Percentiles rank a stretch among this genome's conserved stretches.
Conservation (phyloP, 2,113 vertebrate species). For the Origma solitaria region DNA sequence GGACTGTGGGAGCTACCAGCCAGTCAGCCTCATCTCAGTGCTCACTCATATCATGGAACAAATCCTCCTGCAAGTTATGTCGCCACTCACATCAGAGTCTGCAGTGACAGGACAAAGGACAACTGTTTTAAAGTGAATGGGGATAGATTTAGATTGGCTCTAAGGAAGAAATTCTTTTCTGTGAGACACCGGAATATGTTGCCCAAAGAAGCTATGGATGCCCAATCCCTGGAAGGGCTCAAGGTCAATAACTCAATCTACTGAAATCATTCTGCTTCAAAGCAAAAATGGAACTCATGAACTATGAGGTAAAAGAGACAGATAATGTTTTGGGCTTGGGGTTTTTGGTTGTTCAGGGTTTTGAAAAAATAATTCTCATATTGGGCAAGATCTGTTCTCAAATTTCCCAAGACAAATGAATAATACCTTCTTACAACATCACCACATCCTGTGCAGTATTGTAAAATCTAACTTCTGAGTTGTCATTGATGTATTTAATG, state of each 20-base stretch:
- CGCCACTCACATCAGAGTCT: accelerated
- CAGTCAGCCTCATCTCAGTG: background rate
- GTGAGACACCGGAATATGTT: background rate
- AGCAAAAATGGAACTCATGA: background rate
- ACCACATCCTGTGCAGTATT: background rate
- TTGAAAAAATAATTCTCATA: background rate
- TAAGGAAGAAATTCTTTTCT: background rate
- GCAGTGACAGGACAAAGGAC: background rate
- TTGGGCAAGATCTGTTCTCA: background rate
- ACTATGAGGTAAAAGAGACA: background rate
- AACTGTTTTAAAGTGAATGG: background rate
- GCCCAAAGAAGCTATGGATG: background rate
- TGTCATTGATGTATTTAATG: background rate
- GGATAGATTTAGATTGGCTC: background rate
- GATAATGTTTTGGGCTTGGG: background rate
- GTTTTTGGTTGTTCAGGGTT: background rate
- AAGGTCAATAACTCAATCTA: background rate
- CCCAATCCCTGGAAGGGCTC: background rate
- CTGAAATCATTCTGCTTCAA: background rate
- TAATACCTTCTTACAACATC: conserved; percentile 7
- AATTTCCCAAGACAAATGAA: conserved; percentile 9
- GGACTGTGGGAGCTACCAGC: background rate
- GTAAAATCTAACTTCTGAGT: background rate
- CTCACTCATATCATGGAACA: background rate
- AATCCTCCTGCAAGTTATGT: background rate